Evolutionary conservation across 1,140 invertebrate species (phyloP).

Genomic region (Luehdorfia chinensis): DNA sequence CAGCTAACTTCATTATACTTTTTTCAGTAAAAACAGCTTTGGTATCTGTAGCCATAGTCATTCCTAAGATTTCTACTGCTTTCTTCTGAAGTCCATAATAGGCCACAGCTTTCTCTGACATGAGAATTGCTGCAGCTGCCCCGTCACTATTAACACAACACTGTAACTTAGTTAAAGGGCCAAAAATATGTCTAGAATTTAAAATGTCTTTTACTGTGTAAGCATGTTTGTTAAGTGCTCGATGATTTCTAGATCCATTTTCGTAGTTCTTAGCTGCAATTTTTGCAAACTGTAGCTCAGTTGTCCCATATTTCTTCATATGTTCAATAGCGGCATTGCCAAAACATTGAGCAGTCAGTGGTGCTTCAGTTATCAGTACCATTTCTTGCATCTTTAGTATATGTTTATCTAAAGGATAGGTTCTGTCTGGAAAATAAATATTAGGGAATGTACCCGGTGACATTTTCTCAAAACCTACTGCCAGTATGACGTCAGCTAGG

Average conservation of each 20-base stretch:
- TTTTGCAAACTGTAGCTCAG: slow-evolving; percentile 95
- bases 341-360: slow-evolving; percentile 96
- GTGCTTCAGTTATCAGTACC: slow-evolving; percentile 86
- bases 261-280: slow-evolving; percentile 98
- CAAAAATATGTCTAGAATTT: slow-evolving; percentile 90
- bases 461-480: slow-evolving; percentile 99
- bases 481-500: slow-evolving; percentile 91
- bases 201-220: slow-evolving; percentile 94
- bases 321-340: slow-evolving; percentile 97
- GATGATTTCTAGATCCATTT: slow-evolving; percentile 97
- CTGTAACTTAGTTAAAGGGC: slow-evolving; percentile 95
- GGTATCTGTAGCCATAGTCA: slow-evolving; percentile 97
- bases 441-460: slow-evolving; percentile 90
- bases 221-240: slow-evolving; percentile 94
- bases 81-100: slow-evolving; percentile 87
- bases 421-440: slow-evolving; percentile 88
- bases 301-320: slow-evolving; percentile 98
- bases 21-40: slow-evolving; percentile 89
- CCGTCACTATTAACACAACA: slow-evolving; percentile 99
- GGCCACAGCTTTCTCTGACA: slow-evolving; percentile 93
- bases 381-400: slow-evolving; percentile 90
- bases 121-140: slow-evolving; percentile 93
- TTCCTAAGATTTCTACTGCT: slow-evolving; percentile 96
- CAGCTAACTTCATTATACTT: slow-evolving; percentile 94
- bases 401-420: slow-evolving; percentile 96